phyloP scores from a whole-genome alignment of 1,140 invertebrate genomes.

The Brachionus plicatilis region DNA sequence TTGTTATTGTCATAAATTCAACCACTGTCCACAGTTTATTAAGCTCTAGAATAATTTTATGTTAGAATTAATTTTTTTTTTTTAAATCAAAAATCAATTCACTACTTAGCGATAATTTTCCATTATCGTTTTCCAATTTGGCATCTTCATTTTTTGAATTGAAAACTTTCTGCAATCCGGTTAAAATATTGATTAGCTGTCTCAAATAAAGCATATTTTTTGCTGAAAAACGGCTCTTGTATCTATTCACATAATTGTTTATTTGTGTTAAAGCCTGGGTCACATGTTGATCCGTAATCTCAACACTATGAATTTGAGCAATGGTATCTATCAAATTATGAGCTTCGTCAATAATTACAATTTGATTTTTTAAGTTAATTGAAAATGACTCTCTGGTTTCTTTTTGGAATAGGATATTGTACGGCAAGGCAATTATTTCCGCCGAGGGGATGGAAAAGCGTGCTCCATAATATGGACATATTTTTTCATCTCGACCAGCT shows the following conservation, averaged over 20 bases:
- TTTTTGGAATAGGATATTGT: slow-evolving; percentile 72
- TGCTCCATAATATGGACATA: slow-evolving; percentile 48
- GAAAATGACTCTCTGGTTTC: slow-evolving; percentile 74
- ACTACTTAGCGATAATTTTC: slow-evolving; percentile 42
- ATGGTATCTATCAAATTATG: slow-evolving; percentile 91
- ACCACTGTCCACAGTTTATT: slow-evolving; percentile 8
- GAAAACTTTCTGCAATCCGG: slow-evolving; percentile 65
- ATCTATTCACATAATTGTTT: slow-evolving; percentile 71
- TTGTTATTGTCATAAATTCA: slow-evolving; percentile 46
- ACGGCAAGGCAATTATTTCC: slow-evolving; percentile 56
- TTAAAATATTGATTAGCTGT: slow-evolving; percentile 76
- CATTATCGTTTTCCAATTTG: slow-evolving; percentile 20
- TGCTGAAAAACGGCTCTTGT: slow-evolving; percentile 69
- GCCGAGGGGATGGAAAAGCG: slow-evolving; percentile 43
- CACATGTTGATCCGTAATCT: slow-evolving; percentile 48
- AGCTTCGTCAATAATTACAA: slow-evolving; percentile 92
- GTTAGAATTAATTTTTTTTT: not conserved
- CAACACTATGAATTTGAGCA: slow-evolving; percentile 50
- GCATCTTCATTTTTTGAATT: slow-evolving; percentile 39
- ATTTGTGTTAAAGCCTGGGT: slow-evolving; percentile 67
- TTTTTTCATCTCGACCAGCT: slow-evolving; percentile 42
- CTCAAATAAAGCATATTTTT: slow-evolving; percentile 76
- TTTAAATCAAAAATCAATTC: no score
- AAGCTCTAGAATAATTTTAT: not conserved
- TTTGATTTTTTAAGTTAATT: slow-evolving; percentile 73